Percentiles rank a stretch among this genome's conserved stretches.
Conservation (phyloP, 1,140 invertebrate genomes). For the Belonocnema kinseyi region DNA sequence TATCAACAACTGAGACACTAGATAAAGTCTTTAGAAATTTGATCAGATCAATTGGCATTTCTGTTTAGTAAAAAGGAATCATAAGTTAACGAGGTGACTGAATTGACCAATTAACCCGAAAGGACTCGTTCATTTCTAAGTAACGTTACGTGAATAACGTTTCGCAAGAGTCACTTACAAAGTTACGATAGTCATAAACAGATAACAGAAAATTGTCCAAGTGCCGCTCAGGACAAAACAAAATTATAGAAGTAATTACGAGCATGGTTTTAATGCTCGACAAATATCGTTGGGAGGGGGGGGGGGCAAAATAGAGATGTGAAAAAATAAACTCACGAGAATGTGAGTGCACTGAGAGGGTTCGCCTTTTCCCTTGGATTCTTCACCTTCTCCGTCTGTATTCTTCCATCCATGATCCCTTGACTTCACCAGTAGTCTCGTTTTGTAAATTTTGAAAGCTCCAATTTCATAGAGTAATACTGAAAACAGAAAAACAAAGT, state of each 20-base stretch:
- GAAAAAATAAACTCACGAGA: conserved; percentile 73
- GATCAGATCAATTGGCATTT: conserved; percentile 19
- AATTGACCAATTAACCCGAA: conserved; percentile 41
- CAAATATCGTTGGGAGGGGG: no score
- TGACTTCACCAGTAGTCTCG: conserved; percentile 20
- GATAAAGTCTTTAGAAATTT: conserved; percentile 9
- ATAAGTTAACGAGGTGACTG: conserved; percentile 48
- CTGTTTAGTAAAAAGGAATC: not conserved
- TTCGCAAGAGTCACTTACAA: conserved; percentile 20
- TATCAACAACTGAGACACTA: not conserved
- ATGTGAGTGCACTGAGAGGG: conserved; percentile 75
- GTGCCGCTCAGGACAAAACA: conserved; percentile 14
- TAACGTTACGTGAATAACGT: conserved; percentile 6
- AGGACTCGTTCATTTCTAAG: not conserved
- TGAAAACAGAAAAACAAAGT: not conserved
- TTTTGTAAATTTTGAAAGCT: not conserved
- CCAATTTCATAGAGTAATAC: not conserved
- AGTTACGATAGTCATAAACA: conserved; percentile 34
- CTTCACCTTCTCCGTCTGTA: conserved; percentile 68
- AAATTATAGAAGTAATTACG: not conserved
- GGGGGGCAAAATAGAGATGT: not conserved
- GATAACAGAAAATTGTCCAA: conserved; percentile 11
- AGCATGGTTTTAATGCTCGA: no score
- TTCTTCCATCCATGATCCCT: conserved; percentile 73
- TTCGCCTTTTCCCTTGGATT: conserved; percentile 77